Conservation (phyloP, 2,113 vertebrate species). For the Rhinichthys klamathensis region DNA sequence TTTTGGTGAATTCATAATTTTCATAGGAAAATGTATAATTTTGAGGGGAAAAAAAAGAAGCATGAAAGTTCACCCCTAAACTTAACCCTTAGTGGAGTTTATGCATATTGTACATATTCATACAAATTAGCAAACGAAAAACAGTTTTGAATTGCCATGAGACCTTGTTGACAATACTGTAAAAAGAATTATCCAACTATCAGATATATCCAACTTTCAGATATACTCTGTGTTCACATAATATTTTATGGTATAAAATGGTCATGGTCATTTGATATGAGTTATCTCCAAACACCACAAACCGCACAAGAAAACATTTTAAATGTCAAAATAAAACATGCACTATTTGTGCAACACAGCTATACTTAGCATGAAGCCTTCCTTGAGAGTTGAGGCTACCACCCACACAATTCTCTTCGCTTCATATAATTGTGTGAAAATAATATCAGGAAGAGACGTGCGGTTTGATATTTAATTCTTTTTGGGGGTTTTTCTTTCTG, state of each 20-base stretch:
- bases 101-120: background rate
- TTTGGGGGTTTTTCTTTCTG: conserved; percentile 39
- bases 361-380: conserved; percentile 51
- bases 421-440: conserved; percentile 49
- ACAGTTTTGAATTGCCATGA: no score
- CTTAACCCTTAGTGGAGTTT: background rate
- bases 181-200: no score
- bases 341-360: conserved; percentile 18
- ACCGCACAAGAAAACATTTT: background rate
- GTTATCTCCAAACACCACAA: background rate
- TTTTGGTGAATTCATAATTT: background rate
- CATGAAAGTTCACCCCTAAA: no score
- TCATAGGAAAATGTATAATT: no score
- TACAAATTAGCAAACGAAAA: background rate
- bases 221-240: background rate
- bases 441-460: conserved; percentile 47
- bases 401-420: conserved; percentile 38
- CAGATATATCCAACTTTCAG: no score
- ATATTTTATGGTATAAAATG: background rate
- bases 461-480: conserved; percentile 43
- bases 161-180: background rate
- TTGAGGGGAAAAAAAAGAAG: no score
- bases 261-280: background rate
- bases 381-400: conserved; percentile 33
- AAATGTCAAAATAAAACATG: background rate